A percentile compares a stretch with the other conserved stretches of the same genome.
Evolutionary conservation across 2,797 vertebrate genomes (phyloP).

Genomic region (Trichosurus vulpecula): DNA sequence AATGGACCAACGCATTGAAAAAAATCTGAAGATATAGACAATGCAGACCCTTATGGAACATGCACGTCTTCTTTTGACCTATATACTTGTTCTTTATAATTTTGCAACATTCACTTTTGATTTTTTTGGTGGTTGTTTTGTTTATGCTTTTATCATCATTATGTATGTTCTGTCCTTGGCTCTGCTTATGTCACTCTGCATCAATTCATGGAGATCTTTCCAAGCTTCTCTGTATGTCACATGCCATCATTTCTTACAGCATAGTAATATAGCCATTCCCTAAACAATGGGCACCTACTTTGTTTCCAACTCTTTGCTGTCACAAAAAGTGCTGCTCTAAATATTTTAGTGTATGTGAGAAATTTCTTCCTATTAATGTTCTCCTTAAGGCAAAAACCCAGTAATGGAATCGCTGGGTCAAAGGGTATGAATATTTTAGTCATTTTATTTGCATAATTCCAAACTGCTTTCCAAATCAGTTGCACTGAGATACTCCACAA

Average conservation of each 20-base stretch:
- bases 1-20: not conserved
- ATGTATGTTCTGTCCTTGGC: not conserved
- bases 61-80: not conserved
- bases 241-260: not conserved
- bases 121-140: not conserved
- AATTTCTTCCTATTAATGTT: not conserved
- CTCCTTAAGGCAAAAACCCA: not conserved
- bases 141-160: not conserved
- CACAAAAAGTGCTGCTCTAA: not conserved
- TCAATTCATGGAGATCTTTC: not conserved
- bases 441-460: not conserved
- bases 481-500: not conserved
- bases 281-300: not conserved
- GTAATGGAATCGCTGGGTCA: not conserved
- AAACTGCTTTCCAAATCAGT: not conserved
- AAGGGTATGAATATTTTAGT: not conserved
- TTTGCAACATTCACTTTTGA: not conserved
- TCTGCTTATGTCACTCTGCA: not conserved
- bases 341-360: not conserved
- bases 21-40: not conserved
- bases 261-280: not conserved
- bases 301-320: not conserved
- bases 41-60: not conserved
- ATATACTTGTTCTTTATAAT: not conserved
- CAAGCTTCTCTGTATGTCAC: not conserved